Percentiles rank a stretch among this genome's conserved stretches.
These are phyloP conservation scores for Pachycephala philippinensis DNA, from an alignment of 2,113 vertebrate genomes.

Conservation along the genomic window DNA sequence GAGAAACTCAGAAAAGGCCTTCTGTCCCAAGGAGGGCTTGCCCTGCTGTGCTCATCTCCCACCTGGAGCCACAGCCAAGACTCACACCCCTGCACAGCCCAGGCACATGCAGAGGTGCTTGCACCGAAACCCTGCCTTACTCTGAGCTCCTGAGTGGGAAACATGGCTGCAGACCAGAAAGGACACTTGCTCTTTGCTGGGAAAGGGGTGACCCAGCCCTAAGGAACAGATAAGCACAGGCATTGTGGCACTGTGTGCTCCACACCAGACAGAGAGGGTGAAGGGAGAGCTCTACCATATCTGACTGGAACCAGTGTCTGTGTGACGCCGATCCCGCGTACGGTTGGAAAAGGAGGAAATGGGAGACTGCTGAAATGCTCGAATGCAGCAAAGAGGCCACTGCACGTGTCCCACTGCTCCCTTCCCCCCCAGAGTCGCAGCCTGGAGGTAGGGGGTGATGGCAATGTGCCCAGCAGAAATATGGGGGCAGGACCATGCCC, in stretches of 20 bases:
- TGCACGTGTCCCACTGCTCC: rapidly evolving
- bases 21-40: background rate
- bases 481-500: background rate
- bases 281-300: background rate
- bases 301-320: background rate
- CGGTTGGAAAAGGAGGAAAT: rapidly evolving
- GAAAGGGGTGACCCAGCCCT: background rate
- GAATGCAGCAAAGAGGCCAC: background rate
- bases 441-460: background rate
- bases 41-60: background rate
- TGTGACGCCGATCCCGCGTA: rapidly evolving
- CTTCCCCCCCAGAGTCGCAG: rapidly evolving
- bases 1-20: background rate
- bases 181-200: background rate
- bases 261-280: background rate
- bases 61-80: rapidly evolving
- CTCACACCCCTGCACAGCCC: background rate
- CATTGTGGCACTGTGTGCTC: background rate
- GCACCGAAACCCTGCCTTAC: rapidly evolving
- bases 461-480: background rate
- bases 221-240: background rate
- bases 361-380: background rate
- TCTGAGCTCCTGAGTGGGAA: background rate
- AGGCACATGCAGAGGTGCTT: background rate
- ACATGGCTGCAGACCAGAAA: background rate